Base-by-base conservation (phyloP, 37 sponge, comb jelly and placozoan genomes). In the Oopsacas minuta region DNA sequence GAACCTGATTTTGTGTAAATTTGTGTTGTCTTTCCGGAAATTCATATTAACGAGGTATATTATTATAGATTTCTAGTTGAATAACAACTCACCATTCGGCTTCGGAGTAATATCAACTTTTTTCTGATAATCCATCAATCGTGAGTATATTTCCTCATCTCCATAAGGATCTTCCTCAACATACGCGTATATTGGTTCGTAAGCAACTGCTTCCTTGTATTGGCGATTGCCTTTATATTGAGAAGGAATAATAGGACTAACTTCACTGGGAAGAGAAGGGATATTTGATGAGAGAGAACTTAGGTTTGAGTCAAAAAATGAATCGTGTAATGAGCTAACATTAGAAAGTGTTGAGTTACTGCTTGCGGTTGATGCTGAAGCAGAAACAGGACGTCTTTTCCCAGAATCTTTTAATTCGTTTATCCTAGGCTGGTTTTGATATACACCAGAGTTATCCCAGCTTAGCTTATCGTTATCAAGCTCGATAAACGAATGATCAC, bases 81-180 rank as follows among this genome's bases (percentile, higher is more conserved):
- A n/a, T n/a, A n/a, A n/a, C 15, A 8, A 61, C 75, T 25, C 30
- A 61, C 75, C 75, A 61, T 25, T 61, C 32, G 51, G 51, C 17
- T 12, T 22, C 17, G 75, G 75, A 25, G 30, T 3, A 3, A 25
- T 3, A 5, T 10, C 20, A 7, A 25, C 28, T n/a, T 61, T 61
- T 3, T 34, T 10, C 30, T 34, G 22, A 3, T 32, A 32, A 5
- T 61, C 75, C 36, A 38, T 15, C 15, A 82, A 1, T n/a, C 23
- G 23, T 17, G 34, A 23, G n/a, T 82, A 82, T 10, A 82, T 20
- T 3, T 37, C 34, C 83, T 82, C 83, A 1, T 82, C 83, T 30
- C 39, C 83, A 36, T 82, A 61, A 12, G 75, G 75, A 61, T 61
- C 75, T 61, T 61, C 75, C 7, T 61, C 75, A 25, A 61, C 75